These are phyloP conservation scores for Anomalospiza imberbis DNA, from an alignment of 2,797 vertebrate species.

Conservation along the genomic window DNA sequence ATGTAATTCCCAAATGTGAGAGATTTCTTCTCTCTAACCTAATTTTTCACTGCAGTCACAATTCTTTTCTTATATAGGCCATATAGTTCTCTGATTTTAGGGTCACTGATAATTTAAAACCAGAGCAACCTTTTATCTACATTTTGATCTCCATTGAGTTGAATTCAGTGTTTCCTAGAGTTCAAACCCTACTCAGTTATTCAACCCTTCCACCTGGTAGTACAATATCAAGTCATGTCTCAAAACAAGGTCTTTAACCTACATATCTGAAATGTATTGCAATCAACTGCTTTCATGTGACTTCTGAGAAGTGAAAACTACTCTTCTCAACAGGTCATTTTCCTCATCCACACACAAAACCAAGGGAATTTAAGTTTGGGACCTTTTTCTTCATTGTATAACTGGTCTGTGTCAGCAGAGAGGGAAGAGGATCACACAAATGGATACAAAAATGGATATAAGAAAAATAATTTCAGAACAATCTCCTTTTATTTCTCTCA, in stretches of 20 bases:
- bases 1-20: neutral
- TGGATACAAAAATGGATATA: neutral
- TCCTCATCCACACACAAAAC: neutral
- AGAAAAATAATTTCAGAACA: neutral
- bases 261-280: fast-evolving
- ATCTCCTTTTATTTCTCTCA: neutral
- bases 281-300: neutral
- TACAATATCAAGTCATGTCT: neutral
- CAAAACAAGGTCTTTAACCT: neutral
- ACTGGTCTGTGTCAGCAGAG: neutral
- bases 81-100: neutral
- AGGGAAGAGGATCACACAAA: neutral
- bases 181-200: neutral
- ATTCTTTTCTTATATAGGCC: neutral
- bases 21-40: neutral
- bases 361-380: neutral
- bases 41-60: neutral
- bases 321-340: neutral
- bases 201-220: neutral
- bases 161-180: neutral
- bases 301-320: neutral
- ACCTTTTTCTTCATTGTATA: neutral
- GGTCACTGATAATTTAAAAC: neutral
- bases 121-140: neutral
- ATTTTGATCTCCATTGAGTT: neutral